A percentile compares a stretch with the other conserved stretches of the same genome.
Conservation (phyloP, 1,140 invertebrate genomes). For the Diabrotica virgifera region DNA sequence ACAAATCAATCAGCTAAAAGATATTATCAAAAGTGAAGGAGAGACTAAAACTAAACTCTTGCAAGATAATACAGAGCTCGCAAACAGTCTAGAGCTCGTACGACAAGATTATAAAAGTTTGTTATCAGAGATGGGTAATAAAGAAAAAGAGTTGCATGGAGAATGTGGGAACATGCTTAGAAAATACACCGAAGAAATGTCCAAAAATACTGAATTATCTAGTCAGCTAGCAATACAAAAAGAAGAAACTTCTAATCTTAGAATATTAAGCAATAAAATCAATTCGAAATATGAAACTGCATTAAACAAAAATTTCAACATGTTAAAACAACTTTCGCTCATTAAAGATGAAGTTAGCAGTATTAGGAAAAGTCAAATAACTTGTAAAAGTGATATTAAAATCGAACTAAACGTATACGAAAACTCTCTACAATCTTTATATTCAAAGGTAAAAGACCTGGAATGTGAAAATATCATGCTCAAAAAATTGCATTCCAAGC, state of each 20-base stretch:
- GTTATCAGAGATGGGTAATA: slow-evolving; percentile 12
- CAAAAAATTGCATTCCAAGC: too few relatives aligned
- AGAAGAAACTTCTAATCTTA: slow-evolving; percentile 4
- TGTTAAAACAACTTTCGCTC: background rate
- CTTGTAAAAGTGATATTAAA: slow-evolving; percentile 6
- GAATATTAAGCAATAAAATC: too few relatives aligned
- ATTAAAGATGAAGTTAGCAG: background rate
- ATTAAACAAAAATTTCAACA: background rate
- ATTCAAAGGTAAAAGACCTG: background rate
- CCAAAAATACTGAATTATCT: slow-evolving; percentile 9
- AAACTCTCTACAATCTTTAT: background rate
- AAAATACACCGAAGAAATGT: slow-evolving; percentile 9
- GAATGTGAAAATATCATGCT: background rate
- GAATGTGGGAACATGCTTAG: background rate
- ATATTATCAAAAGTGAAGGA: slow-evolving; percentile 17
- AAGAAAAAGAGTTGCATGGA: slow-evolving; percentile 10
- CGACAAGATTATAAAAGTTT: slow-evolving; percentile 7
- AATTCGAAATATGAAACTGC: background rate
- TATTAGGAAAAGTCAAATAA: background rate
- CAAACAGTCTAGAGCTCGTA: background rate
- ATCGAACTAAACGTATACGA: slow-evolving; percentile 6
- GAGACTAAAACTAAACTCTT: slow-evolving; percentile 17
- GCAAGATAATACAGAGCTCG: slow-evolving; percentile 11
- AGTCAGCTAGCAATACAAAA: slow-evolving; percentile 1
- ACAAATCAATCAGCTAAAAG: slow-evolving; percentile 10